A percentile compares a stretch with the other conserved stretches of the same genome.
These are phyloP conservation scores for Scolanthus callimorphus DNA, from an alignment of 92 coral and sea anemone genomes.

Conservation along the genomic window DNA sequence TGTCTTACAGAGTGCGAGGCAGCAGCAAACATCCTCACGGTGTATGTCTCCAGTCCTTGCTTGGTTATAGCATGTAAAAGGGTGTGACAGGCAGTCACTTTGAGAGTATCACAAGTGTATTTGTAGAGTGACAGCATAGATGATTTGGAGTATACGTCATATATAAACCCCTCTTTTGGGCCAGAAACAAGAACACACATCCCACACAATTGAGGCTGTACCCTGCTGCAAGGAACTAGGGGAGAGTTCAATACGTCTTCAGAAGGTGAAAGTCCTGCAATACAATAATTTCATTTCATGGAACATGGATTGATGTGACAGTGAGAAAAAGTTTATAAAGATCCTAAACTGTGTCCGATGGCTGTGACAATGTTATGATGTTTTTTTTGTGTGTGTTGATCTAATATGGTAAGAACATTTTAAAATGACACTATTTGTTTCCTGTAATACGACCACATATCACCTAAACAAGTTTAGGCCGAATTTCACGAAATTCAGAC, in stretches of 20 bases:
- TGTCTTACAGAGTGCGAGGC: slow-evolving; percentile 73
- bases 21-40: slow-evolving; percentile 82
- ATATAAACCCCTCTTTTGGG: slow-evolving; percentile 84
- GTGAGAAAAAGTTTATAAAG: too few species aligned
- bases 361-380: too few species aligned
- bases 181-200: slow-evolving; percentile 89
- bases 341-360: too few species aligned
- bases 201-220: slow-evolving; percentile 70
- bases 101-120: slow-evolving; percentile 72
- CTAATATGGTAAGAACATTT: too few species aligned
- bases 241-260: slow-evolving; percentile 40
- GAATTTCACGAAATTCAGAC: too few species aligned
- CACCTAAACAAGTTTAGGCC: too few species aligned
- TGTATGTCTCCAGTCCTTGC: slow-evolving; percentile 85
- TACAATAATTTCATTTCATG: background rate
- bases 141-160: slow-evolving; percentile 63
- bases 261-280: slow-evolving; percentile 39
- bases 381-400: too few species aligned
- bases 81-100: slow-evolving; percentile 57
- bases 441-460: too few species aligned
- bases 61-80: slow-evolving; percentile 85
- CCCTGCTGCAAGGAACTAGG: slow-evolving; percentile 22
- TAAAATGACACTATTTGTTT: too few species aligned
- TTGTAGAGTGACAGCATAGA: slow-evolving; percentile 68
- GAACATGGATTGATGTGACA: too few species aligned